Evolutionary conservation across 2,113 vertebrate genomes (phyloP).

Genomic region (Tenebrosternarchus preto): DNA sequence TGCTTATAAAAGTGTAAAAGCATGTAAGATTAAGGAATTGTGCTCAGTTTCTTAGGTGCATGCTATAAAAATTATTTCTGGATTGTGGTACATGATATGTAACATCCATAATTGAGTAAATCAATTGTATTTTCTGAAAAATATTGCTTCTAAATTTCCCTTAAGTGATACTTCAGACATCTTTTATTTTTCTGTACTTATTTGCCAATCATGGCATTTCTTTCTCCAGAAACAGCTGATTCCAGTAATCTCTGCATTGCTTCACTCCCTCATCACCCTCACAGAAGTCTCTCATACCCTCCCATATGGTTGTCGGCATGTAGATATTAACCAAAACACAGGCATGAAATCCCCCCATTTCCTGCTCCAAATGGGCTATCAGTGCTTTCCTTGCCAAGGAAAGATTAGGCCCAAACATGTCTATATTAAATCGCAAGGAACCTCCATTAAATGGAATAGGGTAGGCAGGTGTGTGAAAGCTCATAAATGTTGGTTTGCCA

Average conservation of each 20-base stretch:
- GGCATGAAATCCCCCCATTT: constrained; percentile 25
- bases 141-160: neutral
- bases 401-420: constrained; percentile 52
- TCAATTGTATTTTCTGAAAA: constrained; percentile 5
- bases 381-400: constrained; percentile 42
- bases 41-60: neutral
- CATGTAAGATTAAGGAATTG: neutral
- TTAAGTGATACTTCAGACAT: neutral
- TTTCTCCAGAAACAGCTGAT: constrained; percentile 56
- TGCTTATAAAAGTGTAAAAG: neutral
- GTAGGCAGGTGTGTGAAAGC: constrained; percentile 53
- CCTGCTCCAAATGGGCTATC: constrained; percentile 47
- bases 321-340: constrained; percentile 42
- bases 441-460: constrained; percentile 54
- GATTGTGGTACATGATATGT: neutral
- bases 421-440: constrained; percentile 54
- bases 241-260: constrained; percentile 18
- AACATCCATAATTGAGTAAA: neutral
- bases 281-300: constrained; percentile 46
- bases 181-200: neutral
- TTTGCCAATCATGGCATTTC: constrained; percentile 12
- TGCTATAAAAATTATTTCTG: neutral
- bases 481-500: constrained; percentile 50
- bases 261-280: constrained; percentile 34
- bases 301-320: constrained; percentile 43